A percentile compares a stretch with the other conserved stretches of the same genome.
Conservation (phyloP, 2,797 vertebrate species). For the Catamblyrhynchus diadema region DNA sequence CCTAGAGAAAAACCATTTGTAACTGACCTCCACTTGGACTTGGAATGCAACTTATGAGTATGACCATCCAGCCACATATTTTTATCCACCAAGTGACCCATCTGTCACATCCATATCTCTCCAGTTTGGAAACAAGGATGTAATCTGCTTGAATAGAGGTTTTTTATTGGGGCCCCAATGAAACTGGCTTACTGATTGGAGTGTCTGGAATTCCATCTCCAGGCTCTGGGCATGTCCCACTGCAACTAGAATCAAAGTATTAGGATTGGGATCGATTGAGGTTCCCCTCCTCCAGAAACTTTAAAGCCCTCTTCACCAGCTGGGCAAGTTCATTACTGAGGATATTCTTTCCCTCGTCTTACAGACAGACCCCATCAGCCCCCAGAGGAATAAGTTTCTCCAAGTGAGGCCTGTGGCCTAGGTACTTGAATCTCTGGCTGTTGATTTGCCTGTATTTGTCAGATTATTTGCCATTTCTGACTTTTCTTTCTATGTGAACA, state of each 20-base stretch:
- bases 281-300: neutral
- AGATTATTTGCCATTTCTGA: neutral
- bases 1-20: neutral
- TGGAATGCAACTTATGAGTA: neutral
- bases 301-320: neutral
- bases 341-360: neutral
- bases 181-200: neutral
- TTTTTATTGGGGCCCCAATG: neutral
- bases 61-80: neutral
- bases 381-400: neutral
- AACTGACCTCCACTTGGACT: neutral
- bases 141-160: neutral
- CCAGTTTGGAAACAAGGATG: neutral
- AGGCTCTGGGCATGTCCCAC: neutral
- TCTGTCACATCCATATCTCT: neutral
- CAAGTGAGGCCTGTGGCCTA: neutral
- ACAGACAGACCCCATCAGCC: neutral
- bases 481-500: neutral
- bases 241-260: neutral
- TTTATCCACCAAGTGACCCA: neutral
- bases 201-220: neutral
- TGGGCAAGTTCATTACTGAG: neutral
- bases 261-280: neutral
- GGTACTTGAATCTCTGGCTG: neutral
- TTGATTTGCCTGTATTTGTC: neutral